Conservation (phyloP, 2,797 vertebrate species). For the Halcyon smyrnensis region DNA sequence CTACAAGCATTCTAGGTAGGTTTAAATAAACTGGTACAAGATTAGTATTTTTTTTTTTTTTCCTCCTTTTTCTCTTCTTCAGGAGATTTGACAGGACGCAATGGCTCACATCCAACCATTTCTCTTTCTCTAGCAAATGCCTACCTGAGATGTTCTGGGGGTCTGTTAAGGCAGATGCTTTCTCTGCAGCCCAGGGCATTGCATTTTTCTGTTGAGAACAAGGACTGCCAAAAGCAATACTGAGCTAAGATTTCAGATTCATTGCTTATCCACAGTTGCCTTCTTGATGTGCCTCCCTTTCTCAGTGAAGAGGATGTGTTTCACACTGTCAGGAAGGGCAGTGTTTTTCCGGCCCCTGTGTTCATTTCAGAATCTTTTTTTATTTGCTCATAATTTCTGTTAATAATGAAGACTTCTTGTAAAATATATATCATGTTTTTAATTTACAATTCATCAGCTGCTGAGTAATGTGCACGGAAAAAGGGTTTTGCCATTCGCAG, state of each 20-base stretch:
- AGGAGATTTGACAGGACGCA: not conserved
- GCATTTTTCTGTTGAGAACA: not conserved
- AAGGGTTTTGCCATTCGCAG: not conserved
- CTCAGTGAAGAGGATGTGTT: conserved; percentile 30
- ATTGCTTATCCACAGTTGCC: conserved; percentile 3
- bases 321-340: conserved; percentile 49
- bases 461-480: not conserved
- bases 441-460: not conserved
- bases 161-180: not conserved
- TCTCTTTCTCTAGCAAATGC: not conserved
- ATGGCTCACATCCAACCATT: not conserved
- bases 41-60: not conserved
- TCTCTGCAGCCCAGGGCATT: conserved; percentile 41
- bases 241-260: conserved; percentile 13
- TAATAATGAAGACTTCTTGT: not conserved
- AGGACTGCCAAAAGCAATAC: conserved; percentile 20
- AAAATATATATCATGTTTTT: not conserved
- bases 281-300: conserved; percentile 19
- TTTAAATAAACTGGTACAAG: not conserved
- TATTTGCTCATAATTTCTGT: not conserved
- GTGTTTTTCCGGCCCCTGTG: conserved; percentile 38
- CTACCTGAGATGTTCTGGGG: conserved; percentile 37
- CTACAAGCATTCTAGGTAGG: not conserved
- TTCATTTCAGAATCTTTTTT: not conserved
- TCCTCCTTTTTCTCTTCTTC: not conserved